Evolutionary conservation across 1,140 invertebrate species (phyloP), one percentile per base, ranked within the genome.

Genomic region (Polyergus mexicanus): DNA sequence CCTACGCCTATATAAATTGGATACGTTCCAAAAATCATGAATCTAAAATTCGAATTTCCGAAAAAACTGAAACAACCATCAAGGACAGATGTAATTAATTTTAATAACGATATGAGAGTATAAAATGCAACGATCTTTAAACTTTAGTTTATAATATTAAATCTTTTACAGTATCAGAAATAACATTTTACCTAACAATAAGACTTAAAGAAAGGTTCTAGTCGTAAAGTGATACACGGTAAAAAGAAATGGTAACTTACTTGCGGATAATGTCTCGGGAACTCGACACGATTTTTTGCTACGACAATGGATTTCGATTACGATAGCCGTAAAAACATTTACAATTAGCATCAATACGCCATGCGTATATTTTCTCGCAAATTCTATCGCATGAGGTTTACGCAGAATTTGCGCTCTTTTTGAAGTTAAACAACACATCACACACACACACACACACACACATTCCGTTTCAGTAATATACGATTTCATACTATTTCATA

Each of bases 251-350:
- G 25, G 28, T 54, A 56, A 72, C 63, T 65, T 66, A 65, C 51
- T 88, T 60, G 58, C 66, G 65, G 32, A 81, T 47, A 88, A 77
- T 69, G 38, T 63, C 35, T 7, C 58, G 32, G 16, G 22, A 68
- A 28, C 84, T 80, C 80, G 60, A 69, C 84, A 86, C 22, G 22
- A 75, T 35, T 75, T 88, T 75, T 88, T 88, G 62, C 13, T 0
- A 13, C 19, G 58, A 58, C 56, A n/a, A 88, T 60, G 32, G 19
- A 58, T 83, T 88, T 51, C 56, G 19, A 72, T 44, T 47, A 5
- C 69, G 32, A 35, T 56, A 56, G 32, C 1, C 3, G 51, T 71
- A 90, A 88, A 88, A 89, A 90, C 60, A 83, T 88, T 32, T 2
- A 32, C 32, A 32, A 32, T 90, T 75, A 86, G 47, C 83, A 83